phyloP scores from a whole-genome alignment of 2,888 invertebrate species.

The Callosobruchus maculatus region DNA sequence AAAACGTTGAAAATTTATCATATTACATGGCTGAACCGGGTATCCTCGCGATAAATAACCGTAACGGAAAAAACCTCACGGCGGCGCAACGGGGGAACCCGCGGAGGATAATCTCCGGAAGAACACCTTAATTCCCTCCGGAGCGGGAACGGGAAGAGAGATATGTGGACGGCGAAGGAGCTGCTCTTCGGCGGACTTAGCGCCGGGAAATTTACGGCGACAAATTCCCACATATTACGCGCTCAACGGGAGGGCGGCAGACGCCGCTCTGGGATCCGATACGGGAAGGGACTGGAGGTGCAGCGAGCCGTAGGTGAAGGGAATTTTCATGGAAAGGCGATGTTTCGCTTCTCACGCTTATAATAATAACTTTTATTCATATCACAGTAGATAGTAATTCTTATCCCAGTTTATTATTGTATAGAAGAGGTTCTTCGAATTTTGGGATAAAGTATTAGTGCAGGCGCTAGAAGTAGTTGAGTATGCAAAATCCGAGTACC shows the following conservation, averaged over 20 bases:
- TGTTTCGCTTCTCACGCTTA: too few species aligned
- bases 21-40: neutral
- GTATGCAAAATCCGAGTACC: too few species aligned
- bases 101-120: constrained; percentile 42
- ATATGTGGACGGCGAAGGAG: neutral
- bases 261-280: constrained; percentile 2
- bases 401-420: too few species aligned
- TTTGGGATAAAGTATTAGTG: too few species aligned
- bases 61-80: constrained; percentile 41
- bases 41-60: constrained; percentile 32
- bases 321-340: neutral
- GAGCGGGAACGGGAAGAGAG: constrained; percentile 10
- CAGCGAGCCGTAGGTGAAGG: neutral
- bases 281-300: neutral
- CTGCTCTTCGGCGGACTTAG: constrained; percentile 23
- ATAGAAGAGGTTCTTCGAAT: too few species aligned
- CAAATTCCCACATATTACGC: constrained; percentile 48
- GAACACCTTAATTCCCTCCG: constrained; percentile 43
- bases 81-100: constrained; percentile 35
- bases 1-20: neutral
- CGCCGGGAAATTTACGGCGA: constrained; percentile 43
- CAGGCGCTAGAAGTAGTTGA: too few species aligned
- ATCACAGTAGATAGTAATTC: too few species aligned
- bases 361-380: too few species aligned
- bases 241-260: constrained; percentile 18